Evolutionary conservation across 1,140 invertebrate species (phyloP), one percentile per base, ranked within the genome.

Genomic region (Aphelenchoides besseyi): DNA sequence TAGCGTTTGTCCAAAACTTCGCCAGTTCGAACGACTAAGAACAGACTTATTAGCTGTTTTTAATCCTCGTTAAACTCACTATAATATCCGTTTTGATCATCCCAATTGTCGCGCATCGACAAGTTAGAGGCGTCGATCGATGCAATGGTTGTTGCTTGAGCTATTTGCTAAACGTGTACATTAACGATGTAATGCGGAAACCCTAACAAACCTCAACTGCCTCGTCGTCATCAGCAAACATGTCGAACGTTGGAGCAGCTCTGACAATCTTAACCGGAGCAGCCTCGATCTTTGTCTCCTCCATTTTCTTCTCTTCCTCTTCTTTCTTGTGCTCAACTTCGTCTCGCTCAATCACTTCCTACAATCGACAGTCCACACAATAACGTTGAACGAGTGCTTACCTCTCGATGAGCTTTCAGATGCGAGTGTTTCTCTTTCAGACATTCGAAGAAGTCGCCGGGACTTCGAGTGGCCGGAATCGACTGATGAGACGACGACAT

Each of bases 81-180:
- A 85, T 94, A 95, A 86, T 96, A 98, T 52, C 97, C 97, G 87
- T 99, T 97, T 16, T 95, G 92, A 87, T 99, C 96, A 85, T 99
- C 97, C 96, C 97, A 99, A 85, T 99, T 99, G 85, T 99, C 97
- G 2, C 91, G 95, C 2, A 97, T 87, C 70, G 91, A 91, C 0
- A 92, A 92, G 87, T 95, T 95, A 80, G 94, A 92, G 35, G 89
- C 86, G n/a, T 87, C 87, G 74, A 88, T 80, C 88, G 90, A 85
- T 87, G 89, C 87, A 73, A 88, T 88, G 35, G 89, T 87, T 3
- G 78, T 71, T 35, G 91, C 88, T 75, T 73, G 66, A 23, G 57
- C 53, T 32, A 48, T 48, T 30, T 18, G n/a, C 23, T 35, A 73
- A n/a, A 73, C 59, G 35, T 12, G 3, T 26, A 3, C 26, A 2